Evolutionary conservation across 2,888 invertebrate genomes (phyloP).

Genomic region (Syrista parreyssii): DNA sequence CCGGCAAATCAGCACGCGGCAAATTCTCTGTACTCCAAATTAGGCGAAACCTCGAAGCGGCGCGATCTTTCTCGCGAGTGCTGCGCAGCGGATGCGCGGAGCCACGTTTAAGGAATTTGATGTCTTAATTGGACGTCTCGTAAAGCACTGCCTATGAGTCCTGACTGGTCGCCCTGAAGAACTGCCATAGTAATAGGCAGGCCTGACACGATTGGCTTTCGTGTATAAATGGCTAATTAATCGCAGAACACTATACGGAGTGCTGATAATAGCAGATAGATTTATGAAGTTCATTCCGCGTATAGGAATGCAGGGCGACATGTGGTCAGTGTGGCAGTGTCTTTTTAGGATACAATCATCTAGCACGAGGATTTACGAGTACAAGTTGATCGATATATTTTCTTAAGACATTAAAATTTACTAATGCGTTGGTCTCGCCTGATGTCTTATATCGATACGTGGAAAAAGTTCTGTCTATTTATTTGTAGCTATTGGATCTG

Average conservation of each 20-base stretch:
- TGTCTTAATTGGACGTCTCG: slow-evolving; percentile 61
- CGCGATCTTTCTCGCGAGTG: neutral
- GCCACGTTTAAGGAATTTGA: slow-evolving; percentile 54
- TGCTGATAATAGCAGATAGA: slow-evolving; percentile 3
- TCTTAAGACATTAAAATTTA: neutral
- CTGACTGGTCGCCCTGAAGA: neutral
- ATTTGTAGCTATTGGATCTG: neutral
- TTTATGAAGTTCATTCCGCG: slow-evolving; percentile 18
- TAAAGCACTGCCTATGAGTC: neutral
- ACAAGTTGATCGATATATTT: neutral
- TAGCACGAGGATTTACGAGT: neutral
- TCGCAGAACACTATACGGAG: slow-evolving; percentile 10
- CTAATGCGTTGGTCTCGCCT: neutral
- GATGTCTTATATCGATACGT: neutral
- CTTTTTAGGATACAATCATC: neutral
- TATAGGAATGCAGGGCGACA: slow-evolving; percentile 16
- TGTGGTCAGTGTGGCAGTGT: slow-evolving; percentile 12
- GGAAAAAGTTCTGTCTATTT: neutral
- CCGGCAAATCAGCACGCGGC: slow-evolving; percentile 61
- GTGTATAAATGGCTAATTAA: slow-evolving; percentile 19
- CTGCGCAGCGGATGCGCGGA: neutral
- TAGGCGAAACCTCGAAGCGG: slow-evolving; percentile 37
- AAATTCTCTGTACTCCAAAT: slow-evolving; percentile 56
- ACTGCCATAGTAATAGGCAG: neutral
- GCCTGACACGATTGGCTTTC: neutral